Evolutionary conservation across 2,113 vertebrate genomes (phyloP), one percentile per base, ranked within the genome.

Genomic region (Osmerus mordax): DNA sequence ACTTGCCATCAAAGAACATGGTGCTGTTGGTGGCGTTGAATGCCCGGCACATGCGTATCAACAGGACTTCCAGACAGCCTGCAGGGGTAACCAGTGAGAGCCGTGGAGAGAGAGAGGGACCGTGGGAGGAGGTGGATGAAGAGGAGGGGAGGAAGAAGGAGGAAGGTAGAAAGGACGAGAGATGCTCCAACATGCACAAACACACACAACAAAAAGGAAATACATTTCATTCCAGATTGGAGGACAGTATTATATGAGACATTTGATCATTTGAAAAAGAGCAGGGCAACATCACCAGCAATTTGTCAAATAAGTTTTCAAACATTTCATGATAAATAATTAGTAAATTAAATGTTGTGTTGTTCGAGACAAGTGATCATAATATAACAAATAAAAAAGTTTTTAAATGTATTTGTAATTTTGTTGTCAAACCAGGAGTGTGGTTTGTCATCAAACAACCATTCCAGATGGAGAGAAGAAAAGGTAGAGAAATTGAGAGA

Each of bases 1-100:
- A 95, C 80, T 96, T 96, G 4, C 95, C 95, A 5, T 95, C 94
- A 64, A 96, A 97, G 88, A 96, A 93, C 64, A 97, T 60, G 2
- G 92, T 95, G 90, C 88, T 92, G 91, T 95, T 95, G 85, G 91
- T 74, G 76, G 92, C 92, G 81, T 96, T 96, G 84, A 95, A 97
- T 0, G 91, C 94, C 1, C 94, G 91, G 82, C 92, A 93, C 94
- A 95, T 95, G 18, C 95, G 93, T 75, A 97, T 94, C 77, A 97
- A 91, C 61, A 97, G 92, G 67, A 97, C 93, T 82, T 96, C 95
- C 54, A 97, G 85, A 74, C 95, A 96, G 72, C 95, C 95, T 96
- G 87, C 79, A 87, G 85, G 59, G 51, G 72, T 71, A 79, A 72
- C 56, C 82, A 87, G 75, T 76, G 70, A 84, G 64, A 83, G 77